Evolutionary conservation across 2,888 invertebrate genomes (phyloP).

Genomic region (Caradrina kadenii): DNA sequence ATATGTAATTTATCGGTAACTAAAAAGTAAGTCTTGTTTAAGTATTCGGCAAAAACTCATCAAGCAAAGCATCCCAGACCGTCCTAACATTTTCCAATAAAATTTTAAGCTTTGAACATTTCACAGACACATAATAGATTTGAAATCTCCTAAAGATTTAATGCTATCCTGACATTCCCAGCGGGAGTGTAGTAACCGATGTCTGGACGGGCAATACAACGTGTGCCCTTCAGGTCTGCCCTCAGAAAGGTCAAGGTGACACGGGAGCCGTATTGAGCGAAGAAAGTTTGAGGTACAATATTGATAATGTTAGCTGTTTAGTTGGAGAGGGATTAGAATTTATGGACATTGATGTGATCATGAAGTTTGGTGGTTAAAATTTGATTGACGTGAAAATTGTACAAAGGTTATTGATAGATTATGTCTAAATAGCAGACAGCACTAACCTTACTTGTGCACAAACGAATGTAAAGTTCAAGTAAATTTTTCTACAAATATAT

Average conservation of each 20-base stretch:
- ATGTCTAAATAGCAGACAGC: neutral
- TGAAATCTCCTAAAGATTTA: conserved; percentile 37
- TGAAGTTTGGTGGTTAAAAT: neutral
- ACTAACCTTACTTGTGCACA: neutral
- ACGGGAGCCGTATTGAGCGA: conserved; percentile 39
- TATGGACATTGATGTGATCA: neutral
- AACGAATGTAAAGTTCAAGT: neutral
- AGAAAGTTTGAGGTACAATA: conserved; percentile 25
- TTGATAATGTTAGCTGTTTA: conserved; percentile 19
- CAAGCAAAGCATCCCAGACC: neutral
- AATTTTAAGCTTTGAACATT: conserved; percentile 5
- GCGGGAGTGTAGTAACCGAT: conserved; percentile 12
- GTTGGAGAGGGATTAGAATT: conserved; percentile 5
- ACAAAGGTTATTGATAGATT: neutral
- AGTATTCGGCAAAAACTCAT: neutral
- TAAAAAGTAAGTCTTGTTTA: neutral
- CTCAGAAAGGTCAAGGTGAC: conserved; percentile 62
- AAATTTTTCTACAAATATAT: neutral
- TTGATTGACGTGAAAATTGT: neutral
- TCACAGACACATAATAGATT: conserved; percentile 18
- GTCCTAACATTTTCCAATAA: neutral
- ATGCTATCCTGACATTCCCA: conserved; percentile 18
- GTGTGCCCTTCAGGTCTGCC: conserved; percentile 46
- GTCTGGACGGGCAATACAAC: conserved; percentile 42
- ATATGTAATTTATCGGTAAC: neutral